Conservation (phyloP, 2,113 vertebrate genomes). For the Lagenorhynchus albirostris region DNA sequence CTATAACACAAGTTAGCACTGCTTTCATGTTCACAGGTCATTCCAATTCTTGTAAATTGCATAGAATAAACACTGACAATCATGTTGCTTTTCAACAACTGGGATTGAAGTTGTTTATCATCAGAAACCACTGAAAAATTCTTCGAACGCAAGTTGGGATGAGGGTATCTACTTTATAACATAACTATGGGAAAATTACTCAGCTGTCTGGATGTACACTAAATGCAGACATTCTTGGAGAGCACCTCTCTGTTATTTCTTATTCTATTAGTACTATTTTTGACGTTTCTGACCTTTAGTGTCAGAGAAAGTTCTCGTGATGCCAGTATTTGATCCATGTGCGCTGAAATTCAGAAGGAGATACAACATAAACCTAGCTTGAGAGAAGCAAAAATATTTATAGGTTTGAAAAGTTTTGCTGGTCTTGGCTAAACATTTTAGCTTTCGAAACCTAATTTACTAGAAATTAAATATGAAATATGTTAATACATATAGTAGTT, state of each 20-base stretch:
- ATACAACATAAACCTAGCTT: background rate
- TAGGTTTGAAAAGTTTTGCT: background rate
- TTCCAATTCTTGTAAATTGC: background rate
- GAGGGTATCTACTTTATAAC: background rate
- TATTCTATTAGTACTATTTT: background rate
- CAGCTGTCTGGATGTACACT: background rate
- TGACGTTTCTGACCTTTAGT: constrained; percentile 20
- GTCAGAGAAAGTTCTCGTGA: background rate
- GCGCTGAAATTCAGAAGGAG: background rate
- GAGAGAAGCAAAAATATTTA: background rate
- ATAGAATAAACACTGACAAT: background rate
- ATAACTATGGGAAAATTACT: background rate
- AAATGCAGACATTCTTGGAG: background rate
- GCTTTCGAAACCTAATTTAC: background rate
- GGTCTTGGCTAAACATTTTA: background rate
- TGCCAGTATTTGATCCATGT: background rate
- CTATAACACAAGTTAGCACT: background rate
- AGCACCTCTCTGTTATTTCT: background rate
- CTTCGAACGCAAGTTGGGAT: background rate
- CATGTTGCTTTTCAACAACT: background rate
- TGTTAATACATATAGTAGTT: background rate
- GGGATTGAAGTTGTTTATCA: background rate
- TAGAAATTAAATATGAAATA: background rate
- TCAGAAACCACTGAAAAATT: background rate
- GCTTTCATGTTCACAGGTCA: background rate